Conservation (phyloP, 2,888 invertebrate genomes). For the Salticus scenicus region DNA sequence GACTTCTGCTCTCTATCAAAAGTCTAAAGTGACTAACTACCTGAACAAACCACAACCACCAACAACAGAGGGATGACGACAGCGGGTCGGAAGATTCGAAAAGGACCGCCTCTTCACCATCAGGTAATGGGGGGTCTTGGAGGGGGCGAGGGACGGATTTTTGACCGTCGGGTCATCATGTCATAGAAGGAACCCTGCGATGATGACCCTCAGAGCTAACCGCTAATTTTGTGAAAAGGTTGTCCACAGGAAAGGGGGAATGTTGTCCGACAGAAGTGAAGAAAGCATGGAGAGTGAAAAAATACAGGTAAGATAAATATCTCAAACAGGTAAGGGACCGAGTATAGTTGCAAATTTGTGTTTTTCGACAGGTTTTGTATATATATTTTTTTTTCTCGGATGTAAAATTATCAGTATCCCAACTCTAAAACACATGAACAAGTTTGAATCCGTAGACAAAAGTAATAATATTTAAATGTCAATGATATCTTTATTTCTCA, state of each 20-base stretch:
- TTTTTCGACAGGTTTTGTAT: too few species aligned
- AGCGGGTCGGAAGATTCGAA: background rate
- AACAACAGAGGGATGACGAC: background rate
- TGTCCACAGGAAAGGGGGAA: constrained; percentile 2
- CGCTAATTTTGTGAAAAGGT: background rate
- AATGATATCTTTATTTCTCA: too few species aligned
- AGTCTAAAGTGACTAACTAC: background rate
- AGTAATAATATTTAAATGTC: too few species aligned
- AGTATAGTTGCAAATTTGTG: too few species aligned
- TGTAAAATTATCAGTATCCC: too few species aligned
- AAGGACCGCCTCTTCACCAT: background rate
- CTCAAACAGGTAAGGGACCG: background rate
- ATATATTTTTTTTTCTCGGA: too few species aligned
- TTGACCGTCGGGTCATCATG: constrained; percentile 6
- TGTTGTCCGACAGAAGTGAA: background rate
- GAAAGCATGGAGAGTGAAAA: background rate
- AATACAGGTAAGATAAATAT: background rate
- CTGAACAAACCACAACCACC: background rate
- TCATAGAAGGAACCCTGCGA: background rate
- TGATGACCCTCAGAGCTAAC: background rate
- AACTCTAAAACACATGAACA: too few species aligned
- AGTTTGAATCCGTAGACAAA: too few species aligned
- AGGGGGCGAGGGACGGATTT: background rate
- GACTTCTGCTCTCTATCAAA: background rate
- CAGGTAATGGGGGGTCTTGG: background rate